These are phyloP conservation scores for Damaliscus lunatus DNA, from an alignment of 2,113 vertebrate genomes.

Conservation along the genomic window DNA sequence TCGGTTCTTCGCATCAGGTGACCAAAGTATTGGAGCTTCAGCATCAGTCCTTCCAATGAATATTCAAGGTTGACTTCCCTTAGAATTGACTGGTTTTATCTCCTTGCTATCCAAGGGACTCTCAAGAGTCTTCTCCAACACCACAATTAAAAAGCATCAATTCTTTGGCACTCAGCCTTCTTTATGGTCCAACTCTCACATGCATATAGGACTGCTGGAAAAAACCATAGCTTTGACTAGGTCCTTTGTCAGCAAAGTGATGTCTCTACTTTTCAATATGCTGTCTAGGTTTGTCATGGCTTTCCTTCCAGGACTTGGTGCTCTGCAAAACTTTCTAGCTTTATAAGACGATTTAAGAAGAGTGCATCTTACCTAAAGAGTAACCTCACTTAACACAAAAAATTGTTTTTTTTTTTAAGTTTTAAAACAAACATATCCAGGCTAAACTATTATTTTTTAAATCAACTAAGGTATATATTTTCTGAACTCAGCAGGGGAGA, in stretches of 20 bases:
- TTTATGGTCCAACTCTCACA: neutral
- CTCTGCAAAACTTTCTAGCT: neutral
- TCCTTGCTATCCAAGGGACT: neutral
- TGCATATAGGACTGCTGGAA: neutral
- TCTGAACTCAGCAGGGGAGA: neutral
- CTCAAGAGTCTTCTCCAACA: neutral
- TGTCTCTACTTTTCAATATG: neutral
- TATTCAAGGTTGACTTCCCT: neutral
- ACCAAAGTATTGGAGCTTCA: neutral
- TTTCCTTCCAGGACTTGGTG: neutral
- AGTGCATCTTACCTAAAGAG: neutral
- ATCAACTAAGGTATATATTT: neutral
- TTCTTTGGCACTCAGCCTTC: neutral
- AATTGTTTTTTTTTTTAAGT: neutral
- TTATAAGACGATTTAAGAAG: neutral
- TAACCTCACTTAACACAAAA: neutral
- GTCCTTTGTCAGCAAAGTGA: neutral
- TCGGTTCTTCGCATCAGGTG: accelerated
- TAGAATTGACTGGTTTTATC: neutral
- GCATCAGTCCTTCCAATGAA: neutral
- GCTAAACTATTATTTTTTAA: slow-evolving; percentile 2
- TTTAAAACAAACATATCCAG: neutral
- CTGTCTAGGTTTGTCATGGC: neutral
- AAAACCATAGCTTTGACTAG: neutral
- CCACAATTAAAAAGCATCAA: neutral